These are phyloP conservation scores for Brachionus plicatilis DNA, from an alignment of 1,140 invertebrate genomes.

Conservation along the genomic window DNA sequence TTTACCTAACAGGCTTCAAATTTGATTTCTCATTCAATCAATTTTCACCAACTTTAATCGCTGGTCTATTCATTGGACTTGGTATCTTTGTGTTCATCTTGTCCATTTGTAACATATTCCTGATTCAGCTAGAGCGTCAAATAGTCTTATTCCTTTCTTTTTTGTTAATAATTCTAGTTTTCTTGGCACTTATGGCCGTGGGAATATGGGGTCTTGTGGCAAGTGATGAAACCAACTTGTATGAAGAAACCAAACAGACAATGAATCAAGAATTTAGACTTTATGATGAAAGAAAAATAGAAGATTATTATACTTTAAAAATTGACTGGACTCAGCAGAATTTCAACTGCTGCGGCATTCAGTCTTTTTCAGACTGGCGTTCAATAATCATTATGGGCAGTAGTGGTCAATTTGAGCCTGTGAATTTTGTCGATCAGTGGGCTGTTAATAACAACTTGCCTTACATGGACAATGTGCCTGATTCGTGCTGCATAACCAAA, in stretches of 20 bases:
- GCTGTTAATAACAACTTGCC: not conserved
- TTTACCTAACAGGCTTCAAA: constrained; percentile 16
- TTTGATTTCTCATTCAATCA: constrained; percentile 25
- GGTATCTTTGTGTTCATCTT: not conserved
- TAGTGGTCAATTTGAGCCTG: not conserved
- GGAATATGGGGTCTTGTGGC: constrained; percentile 11
- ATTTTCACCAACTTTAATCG: constrained; percentile 14
- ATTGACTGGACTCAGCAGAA: constrained; percentile 31
- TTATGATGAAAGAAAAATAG: constrained; percentile 8
- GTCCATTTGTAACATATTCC: not conserved
- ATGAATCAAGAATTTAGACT: not conserved
- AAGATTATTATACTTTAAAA: not conserved
- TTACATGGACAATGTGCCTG: constrained; percentile 36
- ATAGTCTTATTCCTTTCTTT: not conserved
- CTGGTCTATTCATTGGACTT: not conserved
- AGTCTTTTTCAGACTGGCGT: constrained; percentile 15
- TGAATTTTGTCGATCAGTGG: constrained; percentile 31
- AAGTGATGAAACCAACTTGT: not conserved
- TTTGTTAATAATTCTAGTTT: not conserved
- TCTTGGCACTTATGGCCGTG: not conserved
- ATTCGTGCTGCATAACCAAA: constrained; percentile 14
- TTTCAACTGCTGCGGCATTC: constrained; percentile 33
- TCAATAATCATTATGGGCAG: not conserved
- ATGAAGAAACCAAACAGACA: not conserved
- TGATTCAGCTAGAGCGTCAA: not conserved